phyloP scores from a whole-genome alignment of 2,888 invertebrate species.

The Xestia rhomboidea region DNA sequence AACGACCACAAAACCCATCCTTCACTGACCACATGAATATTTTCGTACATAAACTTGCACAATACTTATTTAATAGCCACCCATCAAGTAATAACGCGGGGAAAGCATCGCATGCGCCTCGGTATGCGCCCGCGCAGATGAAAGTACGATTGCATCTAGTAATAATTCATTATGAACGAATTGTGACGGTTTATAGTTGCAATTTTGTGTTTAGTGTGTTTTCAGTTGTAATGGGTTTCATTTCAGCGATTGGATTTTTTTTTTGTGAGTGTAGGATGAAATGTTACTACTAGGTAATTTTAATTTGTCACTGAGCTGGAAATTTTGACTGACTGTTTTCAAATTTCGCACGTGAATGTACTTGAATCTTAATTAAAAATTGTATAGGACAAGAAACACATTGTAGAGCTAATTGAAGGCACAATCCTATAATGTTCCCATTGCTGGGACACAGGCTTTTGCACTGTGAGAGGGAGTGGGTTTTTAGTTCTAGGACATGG shows the following conservation, averaged over 20 bases:
- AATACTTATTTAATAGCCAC: constrained; percentile 62
- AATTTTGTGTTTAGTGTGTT: constrained; percentile 16
- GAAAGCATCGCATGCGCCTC: constrained; percentile 72
- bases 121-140: constrained; percentile 65
- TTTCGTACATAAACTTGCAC: constrained; percentile 52
- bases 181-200: constrained; percentile 52
- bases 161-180: constrained; percentile 60
- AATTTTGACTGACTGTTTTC: neutral
- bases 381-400: no score
- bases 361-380: no score
- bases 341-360: no score
- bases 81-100: constrained; percentile 61
- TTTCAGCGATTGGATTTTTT: constrained; percentile 17
- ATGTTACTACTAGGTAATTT: neutral
- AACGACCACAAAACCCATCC: constrained; percentile 38
- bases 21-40: constrained; percentile 60
- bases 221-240: constrained; percentile 30
- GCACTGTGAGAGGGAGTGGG: no score
- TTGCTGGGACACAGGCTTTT: no score
- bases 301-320: neutral
- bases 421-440: no score
- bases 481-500: no score
- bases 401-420: no score
- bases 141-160: constrained; percentile 64
- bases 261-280: neutral